Evolutionary conservation across 2,113 vertebrate genomes (phyloP).

Genomic region (Sprattus sprattus): DNA sequence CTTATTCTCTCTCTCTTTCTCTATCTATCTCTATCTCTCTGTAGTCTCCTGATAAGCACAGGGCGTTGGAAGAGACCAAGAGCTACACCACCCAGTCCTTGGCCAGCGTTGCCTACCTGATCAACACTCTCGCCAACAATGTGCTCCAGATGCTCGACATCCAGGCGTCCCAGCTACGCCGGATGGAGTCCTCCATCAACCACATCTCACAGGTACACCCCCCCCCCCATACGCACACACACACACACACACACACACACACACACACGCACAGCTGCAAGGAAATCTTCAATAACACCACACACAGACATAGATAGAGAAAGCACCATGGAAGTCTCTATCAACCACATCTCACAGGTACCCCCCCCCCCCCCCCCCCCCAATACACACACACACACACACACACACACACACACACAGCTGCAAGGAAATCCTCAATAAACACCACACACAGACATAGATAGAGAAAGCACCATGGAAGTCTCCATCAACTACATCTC

Average conservation of each 20-base stretch:
- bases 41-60: slow-evolving; percentile 92
- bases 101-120: slow-evolving; percentile 97
- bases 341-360: neutral
- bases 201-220: slow-evolving; percentile 97
- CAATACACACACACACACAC: neutral
- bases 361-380: too few relatives aligned
- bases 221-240: too few relatives aligned
- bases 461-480: slow-evolving; percentile 75
- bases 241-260: neutral
- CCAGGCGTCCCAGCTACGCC: slow-evolving; percentile 94
- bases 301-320: neutral
- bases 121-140: slow-evolving; percentile 99
- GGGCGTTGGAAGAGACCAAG: slow-evolving; percentile 98
- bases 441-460: neutral
- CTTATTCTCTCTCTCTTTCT: neutral
- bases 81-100: slow-evolving; percentile 97
- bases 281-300: too few relatives aligned
- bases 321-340: slow-evolving; percentile 86
- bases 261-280: neutral
- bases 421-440: too few relatives aligned
- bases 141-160: slow-evolving; percentile 99
- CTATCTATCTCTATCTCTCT: slow-evolving; percentile 26
- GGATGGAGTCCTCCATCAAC: slow-evolving; percentile 99
- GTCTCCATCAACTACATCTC: slow-evolving; percentile 69
- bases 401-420: neutral